Base-by-base conservation (phyloP, 2,888 invertebrate species). In the Lepidocyrtoides sp. region DNA sequence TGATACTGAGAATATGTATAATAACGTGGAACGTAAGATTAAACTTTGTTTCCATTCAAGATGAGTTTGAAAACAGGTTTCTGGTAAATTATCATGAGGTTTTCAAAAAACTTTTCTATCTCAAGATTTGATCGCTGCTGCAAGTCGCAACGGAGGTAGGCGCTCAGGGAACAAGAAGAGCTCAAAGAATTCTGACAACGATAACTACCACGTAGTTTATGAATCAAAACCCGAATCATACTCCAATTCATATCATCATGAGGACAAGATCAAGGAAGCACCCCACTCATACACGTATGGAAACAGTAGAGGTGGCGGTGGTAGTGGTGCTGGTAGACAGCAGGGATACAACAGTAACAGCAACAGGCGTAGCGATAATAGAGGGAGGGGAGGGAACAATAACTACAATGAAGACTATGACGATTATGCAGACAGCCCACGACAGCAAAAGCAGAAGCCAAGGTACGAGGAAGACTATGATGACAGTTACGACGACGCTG, bases 131-230 rank as follows among this genome's bases (percentile, higher is more conserved):
- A 72, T 91, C 14, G 63, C 91, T 20, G 81, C 85, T 10, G 66
- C 79, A 0, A 77, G 57, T 20, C 54, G 86, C 0, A 91, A 91
- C 48, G 36, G 36, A 4, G 91, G 69, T 17, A 69, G 72, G 23
- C 75, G 89, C 4, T 72, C 82, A 0, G 44, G 63, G 0, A 75
- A 54, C 20, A 81, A 91, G 41, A 90, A 90, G 57, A 84, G 60
- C 51, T 88, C 88, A 17, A 85, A 79, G 54, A 69, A 81, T 17
- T 85, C 85, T 2, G 91, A 86, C 23, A n/a, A n/a, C n/a, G 86
- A 87, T 79, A 79, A 86, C 5, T 91, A 91, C 20, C 91, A 91
- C n/a, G 91, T 82, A n/a, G 91, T 91, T 0, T 91, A 91, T 32
- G 91, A 91, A 26, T 86, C 85, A 1, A 91, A 91, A 26, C 91